Evolutionary conservation across 2,113 vertebrate genomes (phyloP).

Genomic region (Pungitius pungitius): DNA sequence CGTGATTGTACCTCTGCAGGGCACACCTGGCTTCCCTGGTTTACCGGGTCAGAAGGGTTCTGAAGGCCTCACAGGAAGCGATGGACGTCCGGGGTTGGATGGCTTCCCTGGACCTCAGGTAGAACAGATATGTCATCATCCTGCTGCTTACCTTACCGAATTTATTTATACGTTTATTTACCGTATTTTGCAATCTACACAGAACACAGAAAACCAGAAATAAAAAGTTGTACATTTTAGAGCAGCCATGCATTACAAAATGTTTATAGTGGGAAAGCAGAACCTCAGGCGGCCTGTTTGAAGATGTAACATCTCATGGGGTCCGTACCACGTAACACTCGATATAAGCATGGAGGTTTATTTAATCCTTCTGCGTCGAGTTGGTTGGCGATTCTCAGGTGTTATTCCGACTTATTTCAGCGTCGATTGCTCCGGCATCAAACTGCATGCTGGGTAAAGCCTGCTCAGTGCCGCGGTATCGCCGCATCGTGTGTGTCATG

Average conservation of each 20-base stretch:
- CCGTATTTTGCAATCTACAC: too few relatives aligned
- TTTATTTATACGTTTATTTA: too few relatives aligned
- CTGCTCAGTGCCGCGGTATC: too few relatives aligned
- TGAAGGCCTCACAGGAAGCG: conserved; percentile 78
- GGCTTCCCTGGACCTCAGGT: conserved; percentile 89
- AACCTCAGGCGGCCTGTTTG: background rate
- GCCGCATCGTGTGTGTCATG: too few relatives aligned
- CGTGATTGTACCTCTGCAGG: conserved; percentile 57
- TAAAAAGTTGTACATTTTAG: too few relatives aligned
- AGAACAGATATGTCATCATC: conserved; percentile 18
- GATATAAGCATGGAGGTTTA: background rate
- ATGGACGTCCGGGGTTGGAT: conserved; percentile 87
- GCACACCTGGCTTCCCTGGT: conserved; percentile 74
- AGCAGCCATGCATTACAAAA: background rate
- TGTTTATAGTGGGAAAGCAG: background rate
- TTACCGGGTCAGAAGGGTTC: conserved; percentile 72
- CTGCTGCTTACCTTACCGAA: background rate
- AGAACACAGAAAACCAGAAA: too few relatives aligned
- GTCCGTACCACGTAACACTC: background rate
- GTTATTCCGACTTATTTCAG: background rate
- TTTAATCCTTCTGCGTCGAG: background rate
- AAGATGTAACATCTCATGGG: background rate
- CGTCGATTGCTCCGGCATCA: background rate
- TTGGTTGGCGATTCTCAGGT: background rate
- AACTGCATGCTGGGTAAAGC: background rate